phyloP scores from a whole-genome alignment of 2,888 invertebrate species.

The Brachypalpus laphriformis region DNA sequence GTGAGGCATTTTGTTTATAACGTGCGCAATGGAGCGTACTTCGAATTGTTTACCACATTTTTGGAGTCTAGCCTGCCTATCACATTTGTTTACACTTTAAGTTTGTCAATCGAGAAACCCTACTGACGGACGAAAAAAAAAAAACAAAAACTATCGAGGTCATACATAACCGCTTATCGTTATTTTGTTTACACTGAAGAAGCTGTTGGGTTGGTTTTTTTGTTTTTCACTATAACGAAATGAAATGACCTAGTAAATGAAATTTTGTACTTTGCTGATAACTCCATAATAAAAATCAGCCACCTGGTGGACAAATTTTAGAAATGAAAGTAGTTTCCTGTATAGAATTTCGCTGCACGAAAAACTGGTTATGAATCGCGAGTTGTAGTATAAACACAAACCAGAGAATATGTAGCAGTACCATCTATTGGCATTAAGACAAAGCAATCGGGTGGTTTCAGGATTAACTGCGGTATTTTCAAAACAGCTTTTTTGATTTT shows the following conservation, averaged over 20 bases:
- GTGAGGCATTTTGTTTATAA: not conserved
- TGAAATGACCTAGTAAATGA: conserved; percentile 4
- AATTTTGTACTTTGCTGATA: not conserved
- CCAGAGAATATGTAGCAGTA: too few relatives aligned
- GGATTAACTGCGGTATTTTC: too few relatives aligned
- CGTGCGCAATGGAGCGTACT: conserved; percentile 27
- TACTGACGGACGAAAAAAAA: not conserved
- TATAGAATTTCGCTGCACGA: not conserved
- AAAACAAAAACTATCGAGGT: conserved; percentile 15
- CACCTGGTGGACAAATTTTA: not conserved
- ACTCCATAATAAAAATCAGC: not conserved
- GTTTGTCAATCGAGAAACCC: conserved; percentile 5
- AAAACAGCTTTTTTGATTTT: too few relatives aligned
- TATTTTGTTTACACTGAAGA: not conserved
- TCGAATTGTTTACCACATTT: not conserved
- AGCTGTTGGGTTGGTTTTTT: not conserved
- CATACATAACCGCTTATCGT: conserved; percentile 34
- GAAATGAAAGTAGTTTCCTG: not conserved
- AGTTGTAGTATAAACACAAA: not conserved
- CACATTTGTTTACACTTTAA: conserved; percentile 8
- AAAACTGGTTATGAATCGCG: not conserved
- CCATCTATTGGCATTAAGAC: too few relatives aligned
- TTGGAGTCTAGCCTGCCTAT: not conserved
- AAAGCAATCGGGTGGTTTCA: too few relatives aligned
- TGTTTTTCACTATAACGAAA: not conserved